Conservation (phyloP, 2,797 vertebrate genomes). For the Paguma larvata region DNA sequence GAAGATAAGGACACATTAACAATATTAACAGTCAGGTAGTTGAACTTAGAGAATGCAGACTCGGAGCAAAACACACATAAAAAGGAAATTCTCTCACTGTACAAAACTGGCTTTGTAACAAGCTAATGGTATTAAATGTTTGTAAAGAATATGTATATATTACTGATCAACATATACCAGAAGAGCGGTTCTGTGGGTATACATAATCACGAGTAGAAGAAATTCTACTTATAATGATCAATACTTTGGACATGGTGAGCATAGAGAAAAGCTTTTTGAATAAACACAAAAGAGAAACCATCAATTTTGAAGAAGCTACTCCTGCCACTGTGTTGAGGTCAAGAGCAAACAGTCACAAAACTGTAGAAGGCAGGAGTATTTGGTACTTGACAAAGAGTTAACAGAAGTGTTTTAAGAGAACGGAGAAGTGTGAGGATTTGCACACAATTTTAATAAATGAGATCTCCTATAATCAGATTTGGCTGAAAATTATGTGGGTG, state of each 20-base stretch:
- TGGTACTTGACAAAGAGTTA: not conserved
- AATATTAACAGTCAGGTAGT: not conserved
- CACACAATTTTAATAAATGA: not conserved
- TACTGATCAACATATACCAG: not conserved
- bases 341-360: not conserved
- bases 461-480: not conserved
- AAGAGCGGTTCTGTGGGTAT: not conserved
- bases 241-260: not conserved
- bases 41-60: not conserved
- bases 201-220: not conserved
- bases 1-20: not conserved
- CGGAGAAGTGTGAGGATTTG: not conserved
- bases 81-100: not conserved
- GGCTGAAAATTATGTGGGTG: not conserved
- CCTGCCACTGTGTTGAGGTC: not conserved
- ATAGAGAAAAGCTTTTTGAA: not conserved
- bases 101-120: constrained; percentile 27
- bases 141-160: not conserved
- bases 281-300: not conserved
- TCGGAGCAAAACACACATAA: not conserved
- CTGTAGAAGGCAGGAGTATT: not conserved
- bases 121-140: not conserved
- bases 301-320: constrained; percentile 20
- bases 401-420: not conserved
- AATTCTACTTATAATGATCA: constrained; percentile 31